Conservation (phyloP, 1,140 invertebrate genomes). For the Potamilus streckersoni region DNA sequence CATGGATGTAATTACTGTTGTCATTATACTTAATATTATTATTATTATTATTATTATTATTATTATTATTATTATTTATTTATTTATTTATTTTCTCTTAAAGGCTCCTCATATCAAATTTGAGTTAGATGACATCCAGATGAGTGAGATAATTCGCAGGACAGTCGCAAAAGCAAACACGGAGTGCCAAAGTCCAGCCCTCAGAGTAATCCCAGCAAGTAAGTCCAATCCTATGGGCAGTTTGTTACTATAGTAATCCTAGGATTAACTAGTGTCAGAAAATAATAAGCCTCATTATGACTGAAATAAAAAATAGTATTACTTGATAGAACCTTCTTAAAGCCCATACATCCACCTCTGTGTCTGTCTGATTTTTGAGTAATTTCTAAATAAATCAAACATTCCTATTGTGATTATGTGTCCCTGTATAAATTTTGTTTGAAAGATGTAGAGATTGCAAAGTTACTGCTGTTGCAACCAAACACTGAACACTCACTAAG, state of each 20-base stretch:
- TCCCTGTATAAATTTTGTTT: too few relatives aligned
- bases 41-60: neutral
- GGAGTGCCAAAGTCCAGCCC: conserved; percentile 23
- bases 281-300: neutral
- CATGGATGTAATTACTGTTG: neutral
- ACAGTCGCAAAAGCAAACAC: conserved; percentile 21
- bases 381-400: too few relatives aligned
- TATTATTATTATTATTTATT: neutral
- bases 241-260: neutral
- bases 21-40: neutral
- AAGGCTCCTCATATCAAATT: conserved; percentile 22
- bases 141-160: conserved; percentile 23
- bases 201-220: conserved; percentile 27
- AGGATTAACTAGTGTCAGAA: neutral
- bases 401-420: too few relatives aligned
- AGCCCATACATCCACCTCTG: neutral
- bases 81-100: conserved; percentile 3
- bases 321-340: neutral
- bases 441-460: too few relatives aligned
- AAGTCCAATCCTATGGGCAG: neutral
- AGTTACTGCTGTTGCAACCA: too few relatives aligned
- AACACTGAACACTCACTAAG: too few relatives aligned
- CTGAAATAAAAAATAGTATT: neutral
- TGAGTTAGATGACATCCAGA: conserved; percentile 33
- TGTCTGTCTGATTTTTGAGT: neutral